phyloP scores from a whole-genome alignment of 2,888 invertebrate genomes.

The Eubasilissa splendida region DNA sequence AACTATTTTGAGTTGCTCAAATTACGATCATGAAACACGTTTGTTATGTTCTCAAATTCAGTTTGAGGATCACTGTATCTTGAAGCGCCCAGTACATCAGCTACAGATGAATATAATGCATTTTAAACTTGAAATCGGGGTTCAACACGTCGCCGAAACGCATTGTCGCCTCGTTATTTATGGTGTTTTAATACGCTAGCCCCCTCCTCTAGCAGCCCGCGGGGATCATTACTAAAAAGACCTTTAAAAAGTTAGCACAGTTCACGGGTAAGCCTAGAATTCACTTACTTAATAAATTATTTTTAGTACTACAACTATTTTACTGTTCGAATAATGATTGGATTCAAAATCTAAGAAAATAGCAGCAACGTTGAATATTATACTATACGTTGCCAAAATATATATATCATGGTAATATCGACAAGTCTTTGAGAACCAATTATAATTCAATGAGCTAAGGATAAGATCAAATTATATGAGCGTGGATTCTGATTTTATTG shows the following conservation, averaged over 20 bases:
- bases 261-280: background rate
- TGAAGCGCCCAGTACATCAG: background rate
- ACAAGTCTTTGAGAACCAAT: too few species aligned
- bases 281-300: background rate
- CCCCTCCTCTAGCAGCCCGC: background rate
- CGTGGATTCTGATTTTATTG: too few species aligned
- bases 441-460: too few species aligned
- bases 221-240: background rate
- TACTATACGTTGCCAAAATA: background rate
- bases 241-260: background rate
- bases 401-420: too few species aligned
- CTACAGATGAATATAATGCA: conserved; percentile 38
- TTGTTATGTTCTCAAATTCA: background rate
- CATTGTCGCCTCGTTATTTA: background rate
- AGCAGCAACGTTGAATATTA: background rate
- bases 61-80: background rate
- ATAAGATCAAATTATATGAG: too few species aligned
- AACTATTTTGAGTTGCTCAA: too few species aligned
- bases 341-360: too few species aligned
- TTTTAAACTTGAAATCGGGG: conserved; percentile 32
- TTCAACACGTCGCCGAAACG: conserved; percentile 10
- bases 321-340: too few species aligned
- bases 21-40: background rate
- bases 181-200: background rate
- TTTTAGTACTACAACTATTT: too few species aligned